These are phyloP conservation scores for Neoitamus cyanurus DNA, from an alignment of 2,888 invertebrate genomes.

Conservation along the genomic window DNA sequence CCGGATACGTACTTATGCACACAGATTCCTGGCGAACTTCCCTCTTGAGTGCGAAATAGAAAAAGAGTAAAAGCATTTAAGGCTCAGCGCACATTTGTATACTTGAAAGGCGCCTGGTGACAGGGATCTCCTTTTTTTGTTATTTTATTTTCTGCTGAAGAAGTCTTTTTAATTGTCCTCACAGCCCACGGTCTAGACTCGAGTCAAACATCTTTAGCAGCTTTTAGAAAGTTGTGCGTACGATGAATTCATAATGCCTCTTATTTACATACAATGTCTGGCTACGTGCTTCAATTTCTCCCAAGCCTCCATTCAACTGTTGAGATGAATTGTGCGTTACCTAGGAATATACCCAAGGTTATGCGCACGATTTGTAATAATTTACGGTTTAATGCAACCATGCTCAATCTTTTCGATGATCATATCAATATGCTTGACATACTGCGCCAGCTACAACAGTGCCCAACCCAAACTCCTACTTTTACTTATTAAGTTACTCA, in stretches of 20 bases:
- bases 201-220: neutral
- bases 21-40: neutral
- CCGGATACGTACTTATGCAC: neutral
- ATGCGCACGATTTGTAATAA: too few relatives aligned
- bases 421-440: too few relatives aligned
- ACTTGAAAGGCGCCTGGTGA: neutral
- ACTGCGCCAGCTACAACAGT: too few relatives aligned
- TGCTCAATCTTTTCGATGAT: too few relatives aligned
- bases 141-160: neutral
- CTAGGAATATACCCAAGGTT: too few relatives aligned
- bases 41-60: neutral
- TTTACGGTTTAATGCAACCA: too few relatives aligned
- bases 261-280: too few relatives aligned
- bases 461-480: too few relatives aligned
- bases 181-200: neutral
- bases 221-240: neutral
- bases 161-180: neutral
- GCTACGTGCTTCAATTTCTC: too few relatives aligned
- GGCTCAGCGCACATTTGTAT: neutral
- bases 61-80: neutral
- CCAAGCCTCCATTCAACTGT: too few relatives aligned
- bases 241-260: neutral
- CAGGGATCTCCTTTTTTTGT: neutral
- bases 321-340: too few relatives aligned
- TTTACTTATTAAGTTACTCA: too few relatives aligned